A percentile compares a stretch with the other conserved stretches of the same genome.
Evolutionary conservation across 2,797 vertebrate genomes (phyloP).

Genomic region (Petrocephalus sullivani): DNA sequence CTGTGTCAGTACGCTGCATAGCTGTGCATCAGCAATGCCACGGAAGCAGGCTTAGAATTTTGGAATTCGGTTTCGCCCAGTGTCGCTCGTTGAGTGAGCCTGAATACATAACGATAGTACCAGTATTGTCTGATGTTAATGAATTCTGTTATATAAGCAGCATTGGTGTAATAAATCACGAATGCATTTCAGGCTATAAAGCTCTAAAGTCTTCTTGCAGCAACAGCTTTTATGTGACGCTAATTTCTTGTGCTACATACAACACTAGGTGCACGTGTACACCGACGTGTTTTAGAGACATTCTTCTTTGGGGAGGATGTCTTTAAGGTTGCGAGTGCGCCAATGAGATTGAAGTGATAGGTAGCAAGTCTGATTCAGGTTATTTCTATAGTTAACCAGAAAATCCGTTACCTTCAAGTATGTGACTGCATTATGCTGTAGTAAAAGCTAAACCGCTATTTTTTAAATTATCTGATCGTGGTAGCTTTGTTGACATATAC

Average conservation of each 20-base stretch:
- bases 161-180: neutral
- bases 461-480: neutral
- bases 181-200: neutral
- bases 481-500: constrained; percentile 3
- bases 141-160: neutral
- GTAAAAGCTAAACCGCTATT: constrained; percentile 4
- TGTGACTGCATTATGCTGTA: constrained; percentile 1
- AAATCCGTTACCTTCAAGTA: constrained; percentile 2
- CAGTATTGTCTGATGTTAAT: constrained; percentile 14
- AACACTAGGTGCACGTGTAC: constrained; percentile 1
- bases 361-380: neutral
- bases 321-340: neutral
- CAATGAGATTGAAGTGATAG: neutral
- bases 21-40: neutral
- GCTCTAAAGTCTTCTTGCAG: neutral
- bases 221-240: neutral
- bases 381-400: neutral
- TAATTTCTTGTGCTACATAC: neutral
- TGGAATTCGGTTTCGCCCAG: neutral
- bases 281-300: constrained; percentile 1
- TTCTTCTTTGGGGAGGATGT: neutral
- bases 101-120: neutral
- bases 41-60: neutral
- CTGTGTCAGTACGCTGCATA: neutral
- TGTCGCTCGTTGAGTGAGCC: neutral